Evolutionary conservation across 2,797 vertebrate species (phyloP).

Genomic region (Eulemur rubriventer): DNA sequence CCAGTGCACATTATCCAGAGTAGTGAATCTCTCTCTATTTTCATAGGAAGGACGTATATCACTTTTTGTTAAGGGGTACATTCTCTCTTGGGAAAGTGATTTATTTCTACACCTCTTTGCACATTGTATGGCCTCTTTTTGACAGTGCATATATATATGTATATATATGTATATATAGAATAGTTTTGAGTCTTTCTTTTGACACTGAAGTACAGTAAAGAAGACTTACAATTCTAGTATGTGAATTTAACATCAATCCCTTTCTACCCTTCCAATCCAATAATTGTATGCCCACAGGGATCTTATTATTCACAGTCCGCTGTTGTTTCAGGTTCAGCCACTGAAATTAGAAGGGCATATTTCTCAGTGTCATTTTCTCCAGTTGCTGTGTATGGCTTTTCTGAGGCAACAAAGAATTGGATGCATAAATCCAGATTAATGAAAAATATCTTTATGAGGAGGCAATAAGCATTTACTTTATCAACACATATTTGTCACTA

Average conservation of each 20-base stretch:
- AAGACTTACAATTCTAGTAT: background rate
- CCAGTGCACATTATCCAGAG: background rate
- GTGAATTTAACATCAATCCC: background rate
- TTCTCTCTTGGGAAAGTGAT: background rate
- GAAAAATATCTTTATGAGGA: background rate
- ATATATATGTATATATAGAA: background rate
- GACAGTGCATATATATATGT: background rate
- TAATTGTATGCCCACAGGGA: background rate
- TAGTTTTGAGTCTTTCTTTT: background rate
- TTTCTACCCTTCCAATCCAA: background rate
- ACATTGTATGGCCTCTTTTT: background rate
- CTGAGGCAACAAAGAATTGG: background rate
- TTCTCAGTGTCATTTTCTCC: background rate
- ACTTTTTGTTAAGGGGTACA: background rate
- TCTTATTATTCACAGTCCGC: background rate
- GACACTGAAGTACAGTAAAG: background rate
- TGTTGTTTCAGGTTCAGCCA: background rate
- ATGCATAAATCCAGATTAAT: background rate
- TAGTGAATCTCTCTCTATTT: background rate
- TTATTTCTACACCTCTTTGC: background rate
- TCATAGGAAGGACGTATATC: background rate
- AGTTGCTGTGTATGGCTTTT: background rate
- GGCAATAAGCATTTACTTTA: background rate
- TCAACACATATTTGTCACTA: background rate
- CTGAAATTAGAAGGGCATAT: background rate